Evolutionary conservation across 2,888 invertebrate genomes (phyloP), one percentile per base, ranked within the genome.

Genomic region (Hyposoter dolosus): DNA sequence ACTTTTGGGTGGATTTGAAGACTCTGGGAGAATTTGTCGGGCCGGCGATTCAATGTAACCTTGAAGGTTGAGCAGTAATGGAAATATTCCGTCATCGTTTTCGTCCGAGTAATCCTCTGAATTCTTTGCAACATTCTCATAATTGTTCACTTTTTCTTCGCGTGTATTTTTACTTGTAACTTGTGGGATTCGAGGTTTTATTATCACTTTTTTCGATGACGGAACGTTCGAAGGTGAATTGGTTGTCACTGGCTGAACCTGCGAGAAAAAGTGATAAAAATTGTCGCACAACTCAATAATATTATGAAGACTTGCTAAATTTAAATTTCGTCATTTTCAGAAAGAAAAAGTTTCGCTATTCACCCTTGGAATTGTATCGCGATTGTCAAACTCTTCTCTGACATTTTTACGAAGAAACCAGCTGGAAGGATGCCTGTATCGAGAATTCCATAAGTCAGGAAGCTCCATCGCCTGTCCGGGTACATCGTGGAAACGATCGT

Each of bases 41-140:
- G 72, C 50, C n/a, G 79, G 63, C 0, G 86, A 45, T 43, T 84
- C 81, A 12, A 86, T 78, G 60, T 86, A 86, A 28, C 86, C 86
- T 23, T 81, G 86, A 17, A 86, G 84, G 47, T 78, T 82, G 28
- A 86, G 77, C 68, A 84, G 35, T 45, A 86, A 40, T 12, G 86
- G 84, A 63, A 63, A 83, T 12, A 77, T 72, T 19, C 53, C 83
- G 17, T 81, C 85, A 12, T 76, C 63, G 0, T 82, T 75, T n/a
- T 79, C 71, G 7, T 0, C 43, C 5, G 19, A 32, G 43, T 76
- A 68, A 50, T 76, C 69, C 5, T 80, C 65, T 28, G 40, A 7
- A 6, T 12, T 60, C 53, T 68, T 66, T n/a, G 50, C 19, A 47
- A 72, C 28, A 7, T 56, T 50, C n/a, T 23, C 56, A 10, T 63